These are phyloP conservation scores for Oxyura jamaicensis DNA, from an alignment of 2,113 vertebrate genomes.

Conservation along the genomic window DNA sequence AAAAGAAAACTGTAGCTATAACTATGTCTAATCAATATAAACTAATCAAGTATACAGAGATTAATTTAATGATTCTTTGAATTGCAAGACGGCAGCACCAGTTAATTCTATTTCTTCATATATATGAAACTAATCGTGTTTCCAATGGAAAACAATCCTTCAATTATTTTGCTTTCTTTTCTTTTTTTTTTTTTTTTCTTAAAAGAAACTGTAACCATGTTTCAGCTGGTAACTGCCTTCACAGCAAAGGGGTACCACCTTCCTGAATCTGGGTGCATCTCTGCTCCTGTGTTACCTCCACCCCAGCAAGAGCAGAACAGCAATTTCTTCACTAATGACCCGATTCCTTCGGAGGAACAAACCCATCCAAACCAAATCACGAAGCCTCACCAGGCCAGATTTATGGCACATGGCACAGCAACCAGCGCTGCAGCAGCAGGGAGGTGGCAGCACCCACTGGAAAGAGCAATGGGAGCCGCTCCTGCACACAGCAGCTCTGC, in stretches of 20 bases:
- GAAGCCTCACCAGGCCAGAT: neutral
- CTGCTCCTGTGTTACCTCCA: neutral
- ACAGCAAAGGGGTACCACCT: neutral
- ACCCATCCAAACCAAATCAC: neutral
- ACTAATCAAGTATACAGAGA: neutral
- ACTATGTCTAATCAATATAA: neutral
- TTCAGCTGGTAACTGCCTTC: neutral
- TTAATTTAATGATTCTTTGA: neutral
- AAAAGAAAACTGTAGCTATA: neutral
- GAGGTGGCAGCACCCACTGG: neutral
- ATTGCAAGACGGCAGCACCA: conserved; percentile 9
- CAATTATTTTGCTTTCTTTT: neutral
- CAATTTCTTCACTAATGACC: neutral
- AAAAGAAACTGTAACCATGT: neutral
- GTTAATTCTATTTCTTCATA: neutral
- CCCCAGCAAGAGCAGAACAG: neutral
- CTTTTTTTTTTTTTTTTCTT: neutral
- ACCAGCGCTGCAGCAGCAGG: neutral
- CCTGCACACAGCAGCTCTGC: neutral
- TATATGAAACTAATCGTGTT: neutral
- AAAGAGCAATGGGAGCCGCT: accelerated
- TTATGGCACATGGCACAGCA: accelerated
- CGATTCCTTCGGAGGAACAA: neutral
- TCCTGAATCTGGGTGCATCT: neutral
- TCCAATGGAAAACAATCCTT: neutral